Conservation (phyloP, 2,113 vertebrate species). For the Gymnocephalus cernua region DNA sequence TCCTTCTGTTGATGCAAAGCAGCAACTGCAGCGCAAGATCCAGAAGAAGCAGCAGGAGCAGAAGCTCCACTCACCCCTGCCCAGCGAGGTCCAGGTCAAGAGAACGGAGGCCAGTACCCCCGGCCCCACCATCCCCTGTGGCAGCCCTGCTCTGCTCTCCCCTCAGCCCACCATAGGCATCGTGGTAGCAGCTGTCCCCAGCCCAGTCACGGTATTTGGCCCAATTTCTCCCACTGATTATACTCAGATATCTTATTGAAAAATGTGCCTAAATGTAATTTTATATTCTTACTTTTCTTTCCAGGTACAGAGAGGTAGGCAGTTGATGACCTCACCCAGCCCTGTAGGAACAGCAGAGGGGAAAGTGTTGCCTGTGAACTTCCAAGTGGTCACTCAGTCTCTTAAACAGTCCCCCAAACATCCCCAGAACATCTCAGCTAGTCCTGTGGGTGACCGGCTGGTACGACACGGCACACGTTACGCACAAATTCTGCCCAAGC, state of each 20-base stretch:
- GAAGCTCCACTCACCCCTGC: constrained; percentile 95
- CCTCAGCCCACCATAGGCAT: constrained; percentile 98
- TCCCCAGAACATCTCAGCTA: constrained; percentile 93
- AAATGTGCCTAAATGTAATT: constrained; percentile 63
- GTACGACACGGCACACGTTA: constrained; percentile 91
- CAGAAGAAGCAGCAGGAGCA: constrained; percentile 99
- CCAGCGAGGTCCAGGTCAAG: constrained; percentile 89
- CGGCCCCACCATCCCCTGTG: constrained; percentile 89
- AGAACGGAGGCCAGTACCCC: constrained; percentile 87
- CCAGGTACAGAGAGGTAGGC: constrained; percentile 94
- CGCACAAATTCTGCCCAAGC: constrained; percentile 96
- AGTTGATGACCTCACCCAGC: constrained; percentile 95
- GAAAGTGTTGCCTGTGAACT: constrained; percentile 96
- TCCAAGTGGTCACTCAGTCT: constrained; percentile 96
- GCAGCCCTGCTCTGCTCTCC: constrained; percentile 95
- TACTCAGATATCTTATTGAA: background rate
- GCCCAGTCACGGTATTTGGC: constrained; percentile 92
- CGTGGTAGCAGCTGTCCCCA: constrained; percentile 95
- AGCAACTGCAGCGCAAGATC: constrained; percentile 98
- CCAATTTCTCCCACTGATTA: background rate
- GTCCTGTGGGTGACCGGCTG: constrained; percentile 95
- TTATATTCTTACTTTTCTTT: constrained; percentile 83
- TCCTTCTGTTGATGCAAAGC: constrained; percentile 95
- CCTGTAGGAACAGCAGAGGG: constrained; percentile 92
- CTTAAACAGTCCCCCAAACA: constrained; percentile 97